Evolutionary conservation across 2,888 invertebrate genomes (phyloP), one percentile per base, ranked within the genome.

Genomic region (Fragum whitleyi): DNA sequence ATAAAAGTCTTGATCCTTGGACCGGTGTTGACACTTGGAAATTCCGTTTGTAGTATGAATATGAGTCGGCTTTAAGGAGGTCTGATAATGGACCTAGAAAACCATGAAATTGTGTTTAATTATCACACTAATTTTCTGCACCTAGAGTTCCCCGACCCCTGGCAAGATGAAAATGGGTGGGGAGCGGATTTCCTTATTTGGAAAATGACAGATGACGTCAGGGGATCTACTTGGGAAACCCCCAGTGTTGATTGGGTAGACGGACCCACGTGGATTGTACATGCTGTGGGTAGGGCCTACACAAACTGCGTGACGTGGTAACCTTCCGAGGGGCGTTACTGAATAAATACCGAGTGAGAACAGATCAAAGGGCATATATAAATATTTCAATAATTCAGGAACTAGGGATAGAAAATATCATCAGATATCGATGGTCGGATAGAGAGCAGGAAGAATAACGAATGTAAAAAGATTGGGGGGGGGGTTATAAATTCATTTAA

Each of bases 111-210:
- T 21, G 47, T 47, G 5, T 14, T 47, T 47, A 47, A 9, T 47
- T 47, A 5, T 47, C 9, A 6, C 57, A 26, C 19, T 9, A 28
- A 57, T 61, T 36, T 32, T n/a, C 39, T 42, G 65, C 65, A 65
- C 65, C 47, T 23, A 61, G 32, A 39, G 65, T 26, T 14, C 21
- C 65, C 89, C 89, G 86, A 87, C 80, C 90, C 90, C 90, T 87
- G 73, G 83, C 74, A 84, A 78, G 77, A 76, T 76, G 73, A 67
- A 83, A 88, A 81, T 88, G 90, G 90, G 88, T 88, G 89, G 90
- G 90, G 89, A 85, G 81, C 80, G 86, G 86, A 88, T 86, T 85
- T 86, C 90, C 88, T 86, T 88, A 90, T 88, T 88, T 87, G 90
- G 90, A 74, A 83, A 65, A 77, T 82, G 79, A 80, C 73, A 80